A percentile compares a stretch with the other conserved stretches of the same genome.
Evolutionary conservation across 2,888 invertebrate species (phyloP).

Genomic region (Pycnomerus fuliginosus): DNA sequence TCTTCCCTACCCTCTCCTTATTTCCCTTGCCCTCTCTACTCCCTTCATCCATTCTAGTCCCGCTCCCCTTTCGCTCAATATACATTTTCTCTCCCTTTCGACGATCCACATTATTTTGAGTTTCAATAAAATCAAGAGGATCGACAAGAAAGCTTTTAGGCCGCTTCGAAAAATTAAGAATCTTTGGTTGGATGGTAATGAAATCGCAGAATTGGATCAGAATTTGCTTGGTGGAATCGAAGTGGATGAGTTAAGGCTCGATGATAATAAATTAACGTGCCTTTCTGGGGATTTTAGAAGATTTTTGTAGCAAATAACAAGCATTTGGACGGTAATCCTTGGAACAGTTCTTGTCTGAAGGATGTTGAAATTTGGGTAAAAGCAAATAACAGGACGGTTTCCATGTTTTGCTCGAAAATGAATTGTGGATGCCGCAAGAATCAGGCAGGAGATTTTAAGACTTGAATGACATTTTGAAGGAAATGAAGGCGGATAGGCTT

Average conservation of each 20-base stretch:
- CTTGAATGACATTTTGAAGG: slow-evolving; percentile 32
- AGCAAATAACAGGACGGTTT: slow-evolving; percentile 28
- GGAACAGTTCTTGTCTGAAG: slow-evolving; percentile 34
- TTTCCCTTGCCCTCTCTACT: no score
- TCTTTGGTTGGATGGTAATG: slow-evolving; percentile 39
- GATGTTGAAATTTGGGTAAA: slow-evolving; percentile 32
- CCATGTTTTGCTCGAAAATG: slow-evolving; percentile 34
- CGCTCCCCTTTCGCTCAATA: no score
- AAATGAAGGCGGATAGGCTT: no score
- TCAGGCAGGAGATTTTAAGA: slow-evolving; percentile 31
- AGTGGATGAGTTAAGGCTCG: slow-evolving; percentile 33
- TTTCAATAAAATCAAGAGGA: slow-evolving; percentile 34
- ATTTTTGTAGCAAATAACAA: slow-evolving; percentile 34
- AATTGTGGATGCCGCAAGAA: slow-evolving; percentile 34
- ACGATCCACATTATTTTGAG: slow-evolving; percentile 37
- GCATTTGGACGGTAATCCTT: slow-evolving; percentile 36
- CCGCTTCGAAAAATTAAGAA: slow-evolving; percentile 35
- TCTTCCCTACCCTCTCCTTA: no score
- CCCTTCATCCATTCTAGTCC: no score
- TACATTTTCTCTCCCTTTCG: no score
- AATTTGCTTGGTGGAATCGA: slow-evolving; percentile 28
- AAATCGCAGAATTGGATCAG: slow-evolving; percentile 27
- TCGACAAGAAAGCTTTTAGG: slow-evolving; percentile 33
- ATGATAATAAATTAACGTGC: slow-evolving; percentile 36
- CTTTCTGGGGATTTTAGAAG: slow-evolving; percentile 27